Conservation (phyloP, 2,113 vertebrate species). For the Microcebus ravelobensis region DNA sequence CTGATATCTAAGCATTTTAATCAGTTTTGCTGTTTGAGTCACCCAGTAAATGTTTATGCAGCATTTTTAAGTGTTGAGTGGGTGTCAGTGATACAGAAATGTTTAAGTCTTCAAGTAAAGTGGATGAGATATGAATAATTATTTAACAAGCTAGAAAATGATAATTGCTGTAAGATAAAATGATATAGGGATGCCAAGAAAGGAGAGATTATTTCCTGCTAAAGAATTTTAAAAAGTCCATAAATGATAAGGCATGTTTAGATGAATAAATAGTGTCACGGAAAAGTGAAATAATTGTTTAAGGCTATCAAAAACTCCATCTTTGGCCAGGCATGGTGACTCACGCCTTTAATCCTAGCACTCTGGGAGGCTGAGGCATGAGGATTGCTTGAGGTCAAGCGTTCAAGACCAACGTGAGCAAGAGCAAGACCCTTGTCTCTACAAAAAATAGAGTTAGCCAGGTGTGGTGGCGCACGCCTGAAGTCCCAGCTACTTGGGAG, state of each 20-base stretch:
- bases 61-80: background rate
- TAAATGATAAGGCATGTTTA: background rate
- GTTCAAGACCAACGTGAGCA: no score
- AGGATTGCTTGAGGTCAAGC: no score
- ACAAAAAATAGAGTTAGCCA: no score
- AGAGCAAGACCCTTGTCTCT: no score
- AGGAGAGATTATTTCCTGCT: background rate
- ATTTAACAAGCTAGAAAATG: constrained; percentile 36
- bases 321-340: background rate
- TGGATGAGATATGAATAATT: background rate
- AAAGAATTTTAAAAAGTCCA: constrained; percentile 30
- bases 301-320: background rate
- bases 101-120: background rate
- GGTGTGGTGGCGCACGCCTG: no score
- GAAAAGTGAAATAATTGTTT: constrained; percentile 20
- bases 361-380: no score
- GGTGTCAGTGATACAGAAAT: background rate
- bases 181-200: background rate
- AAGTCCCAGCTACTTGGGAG: no score
- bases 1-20: background rate
- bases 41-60: background rate
- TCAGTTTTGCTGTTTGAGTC: background rate
- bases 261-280: background rate
- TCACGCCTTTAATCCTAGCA: no score
- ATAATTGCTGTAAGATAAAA: background rate